Base-by-base conservation (phyloP, 1,140 invertebrate species). In the Telenomus remus region DNA sequence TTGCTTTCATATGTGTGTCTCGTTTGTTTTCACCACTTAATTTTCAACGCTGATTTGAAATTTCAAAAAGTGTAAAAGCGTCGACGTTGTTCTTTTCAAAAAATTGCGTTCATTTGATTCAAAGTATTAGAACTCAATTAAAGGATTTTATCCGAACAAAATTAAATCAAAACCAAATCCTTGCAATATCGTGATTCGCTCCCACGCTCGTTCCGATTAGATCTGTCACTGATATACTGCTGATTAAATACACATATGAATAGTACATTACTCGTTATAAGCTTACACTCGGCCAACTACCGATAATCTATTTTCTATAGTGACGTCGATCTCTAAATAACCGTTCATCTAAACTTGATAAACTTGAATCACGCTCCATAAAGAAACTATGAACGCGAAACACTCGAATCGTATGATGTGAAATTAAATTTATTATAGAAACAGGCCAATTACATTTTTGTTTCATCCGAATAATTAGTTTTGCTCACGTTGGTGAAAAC, bases 181-280 rank as follows among this genome's bases (percentile, higher is more conserved):
- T 37, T 54, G n/a, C 46, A 65, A 11, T 48, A 46, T 42, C 44
- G 6, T 27, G 19, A 1, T 27, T 27, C 19, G 19, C 19, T 27
- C 19, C 19, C 19, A 37, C 43, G 43, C 34, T 10, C 43, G n/a
- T n/a, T 47, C 4, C 43, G 56, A 60, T 60, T 61, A 60, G 49
- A 60, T 61, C 49, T 61, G 35, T 54, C 56, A 61, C 48, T 55
- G 56, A 61, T 69, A 49, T 43, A 55, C 43, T 43, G 11, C 46
- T 60, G 56, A 61, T 61, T 69, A 54, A 61, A 49, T 61, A 49
- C 66, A 69, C 44, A 54, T 69, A 60, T 69, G 66, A 48, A 55
- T 55, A 48, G 12, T 42, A 47, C 48, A 69, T 54, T 55, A 61
- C 12, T 12, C 43, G 48, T 53, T 59, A 47, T 54, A 47, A 13